A percentile compares a stretch with the other conserved stretches of the same genome.
phyloP scores from a whole-genome alignment of 64 coral and sea anemone species.

The Anthopleura sola region DNA sequence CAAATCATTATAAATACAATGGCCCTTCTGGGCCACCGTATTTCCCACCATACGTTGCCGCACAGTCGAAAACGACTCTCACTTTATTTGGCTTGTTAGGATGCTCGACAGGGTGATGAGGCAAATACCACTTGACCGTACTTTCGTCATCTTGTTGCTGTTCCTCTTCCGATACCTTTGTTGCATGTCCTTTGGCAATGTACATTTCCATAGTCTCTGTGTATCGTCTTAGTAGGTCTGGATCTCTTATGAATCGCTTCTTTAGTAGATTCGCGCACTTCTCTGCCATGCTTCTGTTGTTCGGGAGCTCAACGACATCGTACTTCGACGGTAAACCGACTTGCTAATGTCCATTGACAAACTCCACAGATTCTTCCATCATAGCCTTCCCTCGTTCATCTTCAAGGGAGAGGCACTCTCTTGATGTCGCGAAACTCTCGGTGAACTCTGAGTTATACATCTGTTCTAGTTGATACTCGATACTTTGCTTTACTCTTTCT shows the following conservation, averaged over 20 bases:
- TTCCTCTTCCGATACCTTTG: not conserved
- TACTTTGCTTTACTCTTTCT: not conserved
- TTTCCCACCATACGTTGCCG: too few relatives aligned
- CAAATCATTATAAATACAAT: too few relatives aligned
- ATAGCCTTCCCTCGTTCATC: not conserved
- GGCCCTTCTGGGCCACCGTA: too few relatives aligned
- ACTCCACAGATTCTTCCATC: not conserved
- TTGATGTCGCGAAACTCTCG: not conserved
- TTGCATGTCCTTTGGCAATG: slow-evolving; percentile 6
- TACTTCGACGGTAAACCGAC: slow-evolving; percentile 10
- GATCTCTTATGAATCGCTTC: not conserved
- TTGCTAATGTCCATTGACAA: slow-evolving; percentile 18
- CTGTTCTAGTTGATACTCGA: slow-evolving; percentile 25
- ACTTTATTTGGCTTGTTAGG: too few relatives aligned
- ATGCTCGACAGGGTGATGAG: too few relatives aligned
- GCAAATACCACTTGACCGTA: too few relatives aligned
- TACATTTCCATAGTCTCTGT: slow-evolving; percentile 17
- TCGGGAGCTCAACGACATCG: not conserved
- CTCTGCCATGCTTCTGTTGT: slow-evolving; percentile 17
- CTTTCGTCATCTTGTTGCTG: too few relatives aligned
- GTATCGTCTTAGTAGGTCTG: not conserved
- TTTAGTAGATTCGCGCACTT: not conserved
- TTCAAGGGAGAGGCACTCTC: slow-evolving; percentile 11
- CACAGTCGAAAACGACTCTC: too few relatives aligned
- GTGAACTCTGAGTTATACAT: slow-evolving; percentile 25